Evolutionary conservation across 2,113 vertebrate genomes (phyloP).

Genomic region (Nothobranchius furzeri): DNA sequence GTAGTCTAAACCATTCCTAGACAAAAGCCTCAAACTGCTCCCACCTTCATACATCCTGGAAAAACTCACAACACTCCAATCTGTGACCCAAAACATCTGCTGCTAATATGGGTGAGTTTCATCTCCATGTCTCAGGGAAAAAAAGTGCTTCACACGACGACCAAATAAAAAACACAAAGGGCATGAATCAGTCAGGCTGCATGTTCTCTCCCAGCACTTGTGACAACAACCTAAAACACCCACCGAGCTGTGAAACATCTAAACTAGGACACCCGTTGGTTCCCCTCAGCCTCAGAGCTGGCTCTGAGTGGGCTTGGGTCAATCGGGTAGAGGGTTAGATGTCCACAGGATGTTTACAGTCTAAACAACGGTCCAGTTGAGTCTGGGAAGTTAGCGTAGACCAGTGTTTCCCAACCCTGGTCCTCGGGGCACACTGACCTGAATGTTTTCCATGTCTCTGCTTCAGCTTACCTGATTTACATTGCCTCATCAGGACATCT

Average conservation of each 20-base stretch:
- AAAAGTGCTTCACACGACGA: constrained; percentile 30
- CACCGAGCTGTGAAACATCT: constrained; percentile 62
- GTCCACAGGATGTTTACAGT: constrained; percentile 36
- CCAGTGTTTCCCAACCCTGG: constrained; percentile 1
- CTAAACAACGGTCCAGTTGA: constrained; percentile 38
- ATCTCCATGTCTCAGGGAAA: constrained; percentile 14
- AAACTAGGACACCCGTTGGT: constrained; percentile 44
- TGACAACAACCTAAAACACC: constrained; percentile 59
- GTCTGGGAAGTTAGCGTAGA: constrained; percentile 55
- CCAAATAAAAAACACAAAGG: constrained; percentile 59
- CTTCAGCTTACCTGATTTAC: too few relatives aligned
- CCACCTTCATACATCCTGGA: constrained; percentile 27
- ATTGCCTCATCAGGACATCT: too few relatives aligned
- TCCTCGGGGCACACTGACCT: too few relatives aligned
- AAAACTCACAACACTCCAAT: constrained; percentile 32
- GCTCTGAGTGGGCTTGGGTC: constrained; percentile 40
- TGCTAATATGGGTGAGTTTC: constrained; percentile 64
- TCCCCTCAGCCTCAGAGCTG: constrained; percentile 31
- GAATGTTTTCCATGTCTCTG: too few relatives aligned
- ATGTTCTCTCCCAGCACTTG: constrained; percentile 67
- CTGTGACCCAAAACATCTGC: constrained; percentile 69
- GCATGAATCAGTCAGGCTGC: constrained; percentile 44
- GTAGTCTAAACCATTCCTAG: not conserved
- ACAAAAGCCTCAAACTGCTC: not conserved
- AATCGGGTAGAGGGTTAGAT: constrained; percentile 35